These are phyloP conservation scores for Nymphalis polychloros DNA, from an alignment of 2,888 invertebrate species.

Conservation along the genomic window DNA sequence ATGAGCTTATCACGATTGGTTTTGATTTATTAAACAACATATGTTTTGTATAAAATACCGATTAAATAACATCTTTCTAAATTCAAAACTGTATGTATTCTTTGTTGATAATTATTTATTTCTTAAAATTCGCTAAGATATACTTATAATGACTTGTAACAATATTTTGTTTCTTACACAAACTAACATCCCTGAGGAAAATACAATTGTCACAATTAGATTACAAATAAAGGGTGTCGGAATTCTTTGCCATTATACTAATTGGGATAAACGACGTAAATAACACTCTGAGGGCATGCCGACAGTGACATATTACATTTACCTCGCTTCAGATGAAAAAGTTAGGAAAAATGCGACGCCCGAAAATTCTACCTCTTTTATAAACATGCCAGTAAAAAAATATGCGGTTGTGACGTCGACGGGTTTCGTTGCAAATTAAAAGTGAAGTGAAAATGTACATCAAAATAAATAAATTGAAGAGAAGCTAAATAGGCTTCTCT, in stretches of 20 bases:
- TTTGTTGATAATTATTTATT: neutral
- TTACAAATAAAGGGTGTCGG: conserved; percentile 7
- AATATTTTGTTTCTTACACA: neutral
- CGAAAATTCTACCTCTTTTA: conserved; percentile 2
- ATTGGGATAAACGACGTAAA: conserved; percentile 15
- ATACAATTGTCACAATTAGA: conserved; percentile 2
- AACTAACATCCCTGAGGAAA: neutral
- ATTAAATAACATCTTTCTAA: neutral
- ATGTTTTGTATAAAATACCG: neutral
- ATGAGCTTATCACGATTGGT: neutral
- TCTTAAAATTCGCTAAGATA: neutral
- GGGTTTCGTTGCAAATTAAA: conserved; percentile 7
- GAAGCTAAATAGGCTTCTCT: no score
- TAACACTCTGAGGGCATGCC: conserved; percentile 2
- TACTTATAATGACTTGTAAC: neutral
- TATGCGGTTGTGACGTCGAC: conserved; percentile 2
- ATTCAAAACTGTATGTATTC: neutral
- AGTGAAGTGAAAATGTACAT: neutral
- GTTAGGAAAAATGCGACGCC: conserved; percentile 5
- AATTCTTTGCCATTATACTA: neutral
- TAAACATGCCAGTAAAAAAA: neutral
- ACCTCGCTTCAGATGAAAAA: conserved; percentile 10
- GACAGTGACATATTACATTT: conserved; percentile 15
- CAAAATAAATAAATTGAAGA: no score
- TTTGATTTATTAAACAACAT: neutral